Evolutionary conservation across 2,888 invertebrate species (phyloP).

Genomic region (Darwinula stevensoni): DNA sequence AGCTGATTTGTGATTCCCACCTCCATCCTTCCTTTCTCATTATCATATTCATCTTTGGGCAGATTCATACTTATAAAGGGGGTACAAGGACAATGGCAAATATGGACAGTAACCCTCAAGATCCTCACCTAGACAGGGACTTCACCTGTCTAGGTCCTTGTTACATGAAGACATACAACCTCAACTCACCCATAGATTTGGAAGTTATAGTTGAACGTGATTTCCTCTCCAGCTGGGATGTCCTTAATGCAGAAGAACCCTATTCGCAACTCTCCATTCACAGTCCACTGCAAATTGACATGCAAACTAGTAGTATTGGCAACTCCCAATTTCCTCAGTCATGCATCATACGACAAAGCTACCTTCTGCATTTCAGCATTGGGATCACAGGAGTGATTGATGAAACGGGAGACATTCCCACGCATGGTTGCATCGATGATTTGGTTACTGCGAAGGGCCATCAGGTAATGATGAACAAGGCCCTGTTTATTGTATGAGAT

Average conservation of each 20-base stretch:
- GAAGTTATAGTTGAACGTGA: conserved; percentile 96
- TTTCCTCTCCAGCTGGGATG: conserved; percentile 63
- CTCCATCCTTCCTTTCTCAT: too few relatives aligned
- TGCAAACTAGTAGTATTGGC: too few relatives aligned
- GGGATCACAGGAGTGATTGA: conserved; percentile 96
- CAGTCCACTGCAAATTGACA: conserved; percentile 19
- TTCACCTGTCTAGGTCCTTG: too few relatives aligned
- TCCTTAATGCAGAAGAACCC: conserved; percentile 79
- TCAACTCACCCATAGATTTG: conserved; percentile 74
- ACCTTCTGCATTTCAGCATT: conserved; percentile 92
- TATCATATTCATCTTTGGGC: too few relatives aligned
- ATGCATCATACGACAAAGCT: too few relatives aligned
- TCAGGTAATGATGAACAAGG: conserved; percentile 83
- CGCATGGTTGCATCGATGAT: conserved; percentile 86
- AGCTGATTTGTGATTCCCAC: too few relatives aligned
- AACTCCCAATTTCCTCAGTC: too few relatives aligned
- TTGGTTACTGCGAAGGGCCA: conserved; percentile 74
- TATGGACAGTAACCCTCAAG: too few relatives aligned
- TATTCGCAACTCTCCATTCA: conserved; percentile 44
- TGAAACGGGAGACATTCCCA: conserved; percentile 86
- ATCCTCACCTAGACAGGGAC: too few relatives aligned
- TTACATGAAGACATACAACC: too few relatives aligned
- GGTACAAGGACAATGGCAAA: too few relatives aligned
- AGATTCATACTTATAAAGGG: too few relatives aligned
- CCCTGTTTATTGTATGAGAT: conserved; percentile 65